Base-by-base conservation (phyloP, 2,113 vertebrate species). In the Lepisosteus osseus region DNA sequence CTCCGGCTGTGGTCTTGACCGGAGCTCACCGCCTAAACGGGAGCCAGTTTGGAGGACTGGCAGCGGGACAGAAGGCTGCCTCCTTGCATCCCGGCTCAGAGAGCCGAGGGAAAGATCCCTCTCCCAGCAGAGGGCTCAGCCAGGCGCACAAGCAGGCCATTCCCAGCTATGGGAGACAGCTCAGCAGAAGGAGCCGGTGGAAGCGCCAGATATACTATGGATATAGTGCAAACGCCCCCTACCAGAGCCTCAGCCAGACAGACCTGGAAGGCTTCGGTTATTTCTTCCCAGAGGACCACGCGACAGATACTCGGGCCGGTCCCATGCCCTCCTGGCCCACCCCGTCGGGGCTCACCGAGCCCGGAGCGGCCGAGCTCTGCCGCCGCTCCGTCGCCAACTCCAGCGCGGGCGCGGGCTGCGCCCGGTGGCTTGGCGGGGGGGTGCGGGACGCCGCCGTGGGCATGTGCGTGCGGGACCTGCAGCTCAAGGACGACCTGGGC, bases 281-380 rank as follows among this genome's bases (percentile, higher is more conserved):
- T 73, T 94, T 95, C 71, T 98, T 98, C 77, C 94, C 95, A 1
- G 94, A 97, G 76, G 96, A 98, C 80, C 93, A 97, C 0, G 76
- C 84, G 17, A 72, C 80, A 6, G 82, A 84, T 1, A 72, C 54
- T 42, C 85, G 79, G 0, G 67, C 76, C 0, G 89, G 90, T 55
- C 69, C 80, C 5, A 42, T 87, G 44, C 88, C 84, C 13, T 87
- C 74, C 0, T 97, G 95, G 93, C 96, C 95, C 65, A 95, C 95
- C 0, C 88, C 88, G 11, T 95, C 94, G 3, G 96, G 95, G 4
- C 84, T 96, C 69, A 94, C 83, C 0, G 78, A 94, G 71, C 51
- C 73, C 0, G 78, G 74, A 0, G 90, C 88, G 41, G 29, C 72
- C 51, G 72, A 70, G 0, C 80, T 89, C 9, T 98, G 97, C 79